A percentile compares a stretch with the other conserved stretches of the same genome.
Evolutionary conservation across 2,113 vertebrate genomes (phyloP).

Genomic region (Clarias magur): DNA sequence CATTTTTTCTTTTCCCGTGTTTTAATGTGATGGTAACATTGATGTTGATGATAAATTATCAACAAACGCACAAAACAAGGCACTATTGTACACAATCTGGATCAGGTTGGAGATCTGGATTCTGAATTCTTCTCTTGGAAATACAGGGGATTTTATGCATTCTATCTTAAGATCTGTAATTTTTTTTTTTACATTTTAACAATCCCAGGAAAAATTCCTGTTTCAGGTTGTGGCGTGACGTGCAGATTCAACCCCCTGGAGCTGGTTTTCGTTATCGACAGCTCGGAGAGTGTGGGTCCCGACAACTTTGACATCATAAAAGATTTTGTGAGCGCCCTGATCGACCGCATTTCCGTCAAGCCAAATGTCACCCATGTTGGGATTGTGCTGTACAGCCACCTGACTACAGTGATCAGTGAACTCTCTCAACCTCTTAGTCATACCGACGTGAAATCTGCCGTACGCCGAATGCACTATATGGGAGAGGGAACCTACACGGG

Average conservation of each 20-base stretch:
- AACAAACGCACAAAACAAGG: not conserved
- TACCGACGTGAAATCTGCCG: conserved; percentile 65
- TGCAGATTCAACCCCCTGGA: conserved; percentile 81
- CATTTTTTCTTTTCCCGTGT: not conserved
- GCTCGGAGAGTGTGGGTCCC: conserved; percentile 85
- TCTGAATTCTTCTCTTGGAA: not conserved
- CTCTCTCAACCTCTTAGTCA: conserved; percentile 61
- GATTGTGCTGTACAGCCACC: conserved; percentile 82
- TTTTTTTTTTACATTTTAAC: not conserved
- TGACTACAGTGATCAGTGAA: conserved; percentile 71
- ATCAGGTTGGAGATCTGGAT: not conserved
- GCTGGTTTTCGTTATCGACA: conserved; percentile 86
- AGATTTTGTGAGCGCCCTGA: conserved; percentile 78
- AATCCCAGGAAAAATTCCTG: not conserved
- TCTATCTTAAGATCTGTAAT: not conserved
- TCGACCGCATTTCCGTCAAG: conserved; percentile 70
- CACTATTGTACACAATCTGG: not conserved
- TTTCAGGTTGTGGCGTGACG: conserved; percentile 79
- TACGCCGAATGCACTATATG: conserved; percentile 80
- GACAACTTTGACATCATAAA: conserved; percentile 83
- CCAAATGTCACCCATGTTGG: conserved; percentile 68
- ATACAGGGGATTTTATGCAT: not conserved
- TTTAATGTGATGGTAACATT: not conserved
- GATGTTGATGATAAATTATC: too few species aligned
- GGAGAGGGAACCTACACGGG: conserved; percentile 84